Percentiles rank a stretch among this genome's conserved stretches.
Conservation (phyloP, 2,888 invertebrate genomes). For the Hydroisotoma schaefferi region DNA sequence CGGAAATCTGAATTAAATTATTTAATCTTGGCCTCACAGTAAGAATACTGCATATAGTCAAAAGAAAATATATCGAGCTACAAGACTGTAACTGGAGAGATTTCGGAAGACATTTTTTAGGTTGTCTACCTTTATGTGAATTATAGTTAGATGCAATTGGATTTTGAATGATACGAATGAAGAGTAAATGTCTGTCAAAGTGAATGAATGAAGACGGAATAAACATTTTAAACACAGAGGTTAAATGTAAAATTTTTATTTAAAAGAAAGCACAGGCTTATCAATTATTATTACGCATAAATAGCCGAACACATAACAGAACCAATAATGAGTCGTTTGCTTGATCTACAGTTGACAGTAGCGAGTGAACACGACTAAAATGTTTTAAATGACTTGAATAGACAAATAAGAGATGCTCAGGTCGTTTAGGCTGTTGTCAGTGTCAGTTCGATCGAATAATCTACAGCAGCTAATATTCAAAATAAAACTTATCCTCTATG, state of each 20-base stretch:
- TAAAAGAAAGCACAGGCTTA: slow-evolving; percentile 16
- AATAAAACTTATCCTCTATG: slow-evolving; percentile 5
- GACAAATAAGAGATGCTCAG: neutral
- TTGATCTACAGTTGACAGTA: slow-evolving; percentile 4
- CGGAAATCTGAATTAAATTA: too few species aligned
- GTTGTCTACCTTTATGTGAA: too few species aligned
- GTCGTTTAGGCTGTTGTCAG: neutral
- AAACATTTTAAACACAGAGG: too few species aligned
- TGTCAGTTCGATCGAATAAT: slow-evolving; percentile 1
- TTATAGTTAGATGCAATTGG: too few species aligned
- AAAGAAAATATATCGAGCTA: too few species aligned
- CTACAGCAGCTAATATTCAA: neutral
- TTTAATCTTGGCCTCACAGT: too few species aligned
- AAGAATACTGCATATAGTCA: too few species aligned
- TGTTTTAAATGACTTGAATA: slow-evolving; percentile 6
- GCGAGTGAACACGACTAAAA: slow-evolving; percentile 3
- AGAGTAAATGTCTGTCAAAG: too few species aligned
- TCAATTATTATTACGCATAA: neutral
- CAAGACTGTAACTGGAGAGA: too few species aligned
- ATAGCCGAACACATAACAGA: slow-evolving; percentile 3
- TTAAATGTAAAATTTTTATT: slow-evolving; percentile 12
- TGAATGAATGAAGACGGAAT: too few species aligned
- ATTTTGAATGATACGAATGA: too few species aligned
- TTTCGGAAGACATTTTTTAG: too few species aligned
- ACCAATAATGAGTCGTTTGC: slow-evolving; percentile 5